Evolutionary conservation across 2,113 vertebrate species (phyloP), one percentile per base, ranked within the genome.

Genomic region (Hyaena hyaena): DNA sequence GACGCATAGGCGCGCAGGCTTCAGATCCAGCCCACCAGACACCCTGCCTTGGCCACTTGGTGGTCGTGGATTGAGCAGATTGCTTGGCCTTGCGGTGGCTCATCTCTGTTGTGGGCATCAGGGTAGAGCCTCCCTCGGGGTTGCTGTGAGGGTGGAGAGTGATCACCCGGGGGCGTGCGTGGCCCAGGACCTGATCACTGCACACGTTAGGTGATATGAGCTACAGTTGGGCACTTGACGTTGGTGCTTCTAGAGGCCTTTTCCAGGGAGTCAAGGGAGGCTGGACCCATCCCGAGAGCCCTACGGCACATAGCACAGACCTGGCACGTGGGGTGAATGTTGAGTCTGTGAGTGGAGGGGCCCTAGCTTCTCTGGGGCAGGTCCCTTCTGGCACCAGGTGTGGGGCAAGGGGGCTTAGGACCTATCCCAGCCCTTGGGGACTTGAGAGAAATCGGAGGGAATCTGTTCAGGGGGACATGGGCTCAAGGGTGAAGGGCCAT

Each of bases 151-250:
- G 82, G 63, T 33, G 45, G 11, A 26, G 7, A 53, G 61, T 45
- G 84, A 88, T 80, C 61, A 43, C 55, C 17, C 4, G n/a, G 66
- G 35, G 48, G 28, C 31, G 48, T 8, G 0, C 90, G 81, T 12
- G 88, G 77, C 53, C 1, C 1, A 2, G 71, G 0, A 2, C 73
- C 43, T 7, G 0, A 88, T 66, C 21, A 7, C 61, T 39, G 0
- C 65, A 8, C 35, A 66, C 31, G 65, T 21, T 94, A 10, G 73
- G 76, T 95, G 5, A 10, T 15, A 12, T 2, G 48, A 79, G 21
- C 45, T 5, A 4, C 5, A 2, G 53, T 35, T 45, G 14, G 3
- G 1, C 24, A 0, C 21, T 28, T 21, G 66, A 50, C 48, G 68
- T 23, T 12, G 31, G 15, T 5, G 39, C n/a, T 1, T 19, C 76